Percentiles rank a stretch among this genome's conserved stretches.
These are phyloP conservation scores for Zaprionus obscuricornis DNA, from an alignment of 2,888 invertebrate genomes.

Conservation along the genomic window DNA sequence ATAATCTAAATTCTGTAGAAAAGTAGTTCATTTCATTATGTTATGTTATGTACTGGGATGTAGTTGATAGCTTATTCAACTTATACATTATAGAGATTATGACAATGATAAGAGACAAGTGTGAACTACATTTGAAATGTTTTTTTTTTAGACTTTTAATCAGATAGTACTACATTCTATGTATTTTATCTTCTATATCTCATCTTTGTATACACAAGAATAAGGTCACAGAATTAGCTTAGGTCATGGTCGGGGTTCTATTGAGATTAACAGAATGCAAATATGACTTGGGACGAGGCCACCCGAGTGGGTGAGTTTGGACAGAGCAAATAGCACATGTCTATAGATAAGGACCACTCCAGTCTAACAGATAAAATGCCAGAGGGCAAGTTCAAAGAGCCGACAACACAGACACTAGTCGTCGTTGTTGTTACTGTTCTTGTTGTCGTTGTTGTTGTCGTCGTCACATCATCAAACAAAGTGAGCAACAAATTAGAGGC, in stretches of 20 bases:
- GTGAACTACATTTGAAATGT: constrained; percentile 6
- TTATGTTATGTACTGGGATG: too few species aligned
- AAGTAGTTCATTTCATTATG: too few species aligned
- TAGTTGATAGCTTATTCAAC: too few species aligned
- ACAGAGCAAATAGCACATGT: constrained; percentile 39
- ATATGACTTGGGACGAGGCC: constrained; percentile 40
- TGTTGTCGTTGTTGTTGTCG: constrained; percentile 23
- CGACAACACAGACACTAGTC: constrained; percentile 46
- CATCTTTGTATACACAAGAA: constrained; percentile 5
- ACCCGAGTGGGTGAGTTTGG: neutral
- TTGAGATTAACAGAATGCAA: constrained; percentile 44
- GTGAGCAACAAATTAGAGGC: constrained; percentile 67
- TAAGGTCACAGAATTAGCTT: constrained; percentile 15
- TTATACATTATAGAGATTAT: neutral
- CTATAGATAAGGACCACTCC: constrained; percentile 61
- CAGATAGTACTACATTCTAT: too few species aligned
- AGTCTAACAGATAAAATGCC: constrained; percentile 35
- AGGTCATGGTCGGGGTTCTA: constrained; percentile 39
- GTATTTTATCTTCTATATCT: too few species aligned
- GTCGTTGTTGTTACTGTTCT: neutral
- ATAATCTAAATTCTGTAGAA: too few species aligned
- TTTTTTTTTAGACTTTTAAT: too few species aligned
- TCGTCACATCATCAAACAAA: constrained; percentile 61
- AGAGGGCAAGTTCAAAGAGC: constrained; percentile 64
- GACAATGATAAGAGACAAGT: constrained; percentile 21